Base-by-base conservation (phyloP, 2,888 invertebrate species). In the Elgonia sp. region DNA sequence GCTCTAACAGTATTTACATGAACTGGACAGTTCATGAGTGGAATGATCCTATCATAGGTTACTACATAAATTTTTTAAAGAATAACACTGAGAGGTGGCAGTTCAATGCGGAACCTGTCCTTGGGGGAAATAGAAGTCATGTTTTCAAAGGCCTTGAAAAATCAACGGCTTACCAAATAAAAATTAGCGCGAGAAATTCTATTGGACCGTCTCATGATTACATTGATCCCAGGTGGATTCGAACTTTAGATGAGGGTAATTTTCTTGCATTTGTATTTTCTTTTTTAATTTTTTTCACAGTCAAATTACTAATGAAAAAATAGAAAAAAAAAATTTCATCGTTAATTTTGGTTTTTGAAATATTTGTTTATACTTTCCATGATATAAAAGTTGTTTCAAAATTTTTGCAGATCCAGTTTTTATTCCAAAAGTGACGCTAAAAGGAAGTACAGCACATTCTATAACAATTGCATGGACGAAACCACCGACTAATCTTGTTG, bases 1-100 rank as follows among this genome's bases (percentile, higher is more conserved):
- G 97, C 75, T 96, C 96, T 0, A 96, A 96, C 9, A 96, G 97
- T 93, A 96, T 98, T 63, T 98, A 96, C 94, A 93, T 98, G 0
- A 98, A 98, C 93, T 98, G 98, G 98, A 98, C 97, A 0, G 96
- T 97, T 0, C 96, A 96, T 85, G 96, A 97, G 86, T 97, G 97
- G 87, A 98, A 98, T 92, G 96, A 96, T 73, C 96, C 96, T 0
- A 95, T 97, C 21, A 95, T 95, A 89, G 93, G 94, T 29, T 97
- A 96, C 92, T 95, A 95, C 81, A 95, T 96, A 42, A 95, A 95
- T 91, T 95, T 95, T 89, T 95, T 96, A 95, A 95, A 95, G 90
- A 95, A 95, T 69, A 95, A 95, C 9, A 94, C 95, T 7, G 95
- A 95, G n/a, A 94, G 94, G 80, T 96, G 96, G 95, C 94, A 95